phyloP scores from a whole-genome alignment of 2,797 vertebrate species.

The Epinephelus coioides region DNA sequence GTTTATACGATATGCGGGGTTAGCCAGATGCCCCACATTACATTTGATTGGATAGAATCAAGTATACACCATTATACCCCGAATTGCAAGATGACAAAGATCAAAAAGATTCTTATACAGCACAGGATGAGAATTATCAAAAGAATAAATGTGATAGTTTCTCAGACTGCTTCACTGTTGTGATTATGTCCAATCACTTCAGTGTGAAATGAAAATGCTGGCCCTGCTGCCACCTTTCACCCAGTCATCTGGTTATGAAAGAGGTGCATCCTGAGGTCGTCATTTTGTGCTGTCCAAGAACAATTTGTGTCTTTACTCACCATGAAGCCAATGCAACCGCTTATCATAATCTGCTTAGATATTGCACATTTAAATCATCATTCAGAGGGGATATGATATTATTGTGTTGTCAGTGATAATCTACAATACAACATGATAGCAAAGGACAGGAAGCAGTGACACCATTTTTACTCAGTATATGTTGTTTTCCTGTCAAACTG shows the following conservation, averaged over 20 bases:
- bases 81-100: too few relatives aligned
- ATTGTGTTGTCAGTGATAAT: conserved; percentile 14
- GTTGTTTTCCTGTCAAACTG: neutral
- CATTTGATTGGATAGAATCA: neutral
- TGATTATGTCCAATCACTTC: neutral
- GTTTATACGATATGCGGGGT: neutral
- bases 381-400: neutral
- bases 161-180: neutral
- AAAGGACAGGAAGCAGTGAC: neutral
- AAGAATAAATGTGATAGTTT: neutral
- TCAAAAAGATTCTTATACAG: neutral
- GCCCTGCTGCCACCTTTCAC: conserved; percentile 3
- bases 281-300: conserved; percentile 16
- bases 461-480: neutral
- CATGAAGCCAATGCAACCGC: neutral
- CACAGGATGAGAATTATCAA: neutral
- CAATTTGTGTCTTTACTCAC: conserved; percentile 31
- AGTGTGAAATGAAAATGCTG: neutral
- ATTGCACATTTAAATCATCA: conserved; percentile 17
- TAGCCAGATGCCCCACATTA: neutral
- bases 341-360: conserved; percentile 46
- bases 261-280: neutral
- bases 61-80: neutral
- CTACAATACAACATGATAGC: neutral
- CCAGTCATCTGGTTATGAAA: conserved; percentile 24